phyloP scores from a whole-genome alignment of 2,113 vertebrate genomes.

The Ochotona curzoniae region DNA sequence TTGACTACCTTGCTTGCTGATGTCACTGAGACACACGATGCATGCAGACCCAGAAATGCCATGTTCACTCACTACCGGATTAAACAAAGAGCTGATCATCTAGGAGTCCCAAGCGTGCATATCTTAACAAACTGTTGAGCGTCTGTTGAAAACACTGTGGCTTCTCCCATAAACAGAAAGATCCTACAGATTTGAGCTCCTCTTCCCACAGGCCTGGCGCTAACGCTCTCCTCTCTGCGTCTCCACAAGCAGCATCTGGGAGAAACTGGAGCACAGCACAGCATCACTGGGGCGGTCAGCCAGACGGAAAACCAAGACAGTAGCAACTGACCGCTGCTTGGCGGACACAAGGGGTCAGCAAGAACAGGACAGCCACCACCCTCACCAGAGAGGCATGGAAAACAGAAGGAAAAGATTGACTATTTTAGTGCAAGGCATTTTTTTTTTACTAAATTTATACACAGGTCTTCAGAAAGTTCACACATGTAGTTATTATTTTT shows the following conservation, averaged over 20 bases:
- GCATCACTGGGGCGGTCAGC: neutral
- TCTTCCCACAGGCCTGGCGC: neutral
- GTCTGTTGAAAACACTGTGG: neutral
- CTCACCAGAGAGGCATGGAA: no score
- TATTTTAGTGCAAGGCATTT: no score
- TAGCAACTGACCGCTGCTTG: rapidly evolving
- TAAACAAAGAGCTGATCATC: neutral
- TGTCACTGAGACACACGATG: neutral
- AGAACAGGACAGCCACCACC: rapidly evolving
- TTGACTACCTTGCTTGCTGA: neutral
- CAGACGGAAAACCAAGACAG: neutral
- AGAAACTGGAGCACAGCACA: neutral
- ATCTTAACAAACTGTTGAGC: neutral
- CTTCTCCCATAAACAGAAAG: neutral
- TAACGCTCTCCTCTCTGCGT: neutral
- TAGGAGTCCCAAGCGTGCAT: neutral
- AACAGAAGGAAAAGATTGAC: no score
- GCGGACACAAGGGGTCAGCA: rapidly evolving
- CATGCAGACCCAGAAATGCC: neutral
- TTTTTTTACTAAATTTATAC: no score
- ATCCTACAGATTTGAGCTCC: neutral
- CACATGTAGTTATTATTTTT: no score
- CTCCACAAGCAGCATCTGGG: neutral
- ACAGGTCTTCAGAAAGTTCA: no score
- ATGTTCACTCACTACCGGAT: no score